These are phyloP conservation scores for Boloria euphrosyne DNA, from an alignment of 2,888 invertebrate genomes.

Conservation along the genomic window DNA sequence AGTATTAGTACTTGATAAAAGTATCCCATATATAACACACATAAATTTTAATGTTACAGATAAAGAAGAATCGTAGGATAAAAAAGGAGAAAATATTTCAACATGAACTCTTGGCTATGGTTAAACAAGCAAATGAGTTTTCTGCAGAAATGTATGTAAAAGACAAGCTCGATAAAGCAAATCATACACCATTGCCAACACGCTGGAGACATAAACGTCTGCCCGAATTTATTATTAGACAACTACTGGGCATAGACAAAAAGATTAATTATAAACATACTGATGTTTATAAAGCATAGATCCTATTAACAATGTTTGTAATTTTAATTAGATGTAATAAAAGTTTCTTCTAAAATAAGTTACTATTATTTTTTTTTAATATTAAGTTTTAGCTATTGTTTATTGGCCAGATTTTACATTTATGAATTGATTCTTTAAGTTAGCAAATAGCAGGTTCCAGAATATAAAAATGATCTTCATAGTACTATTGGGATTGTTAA, in stretches of 20 bases:
- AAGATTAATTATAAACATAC: constrained; percentile 76
- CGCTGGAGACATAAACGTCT: constrained; percentile 83
- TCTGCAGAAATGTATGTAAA: constrained; percentile 88
- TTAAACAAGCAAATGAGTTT: constrained; percentile 88
- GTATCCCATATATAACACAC: not conserved
- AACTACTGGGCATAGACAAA: constrained; percentile 84
- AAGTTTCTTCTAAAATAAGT: not conserved
- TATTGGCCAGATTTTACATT: too few species aligned
- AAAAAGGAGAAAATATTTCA: constrained; percentile 91
- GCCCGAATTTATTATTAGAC: constrained; percentile 85
- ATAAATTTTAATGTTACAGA: constrained; percentile 61
- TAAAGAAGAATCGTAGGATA: constrained; percentile 86
- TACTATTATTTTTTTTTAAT: not conserved
- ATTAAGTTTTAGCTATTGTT: too few species aligned
- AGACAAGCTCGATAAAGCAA: constrained; percentile 83
- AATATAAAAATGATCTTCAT: too few species aligned
- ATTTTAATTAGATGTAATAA: constrained; percentile 13
- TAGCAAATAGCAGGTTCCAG: too few species aligned
- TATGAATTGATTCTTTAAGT: too few species aligned
- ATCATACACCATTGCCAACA: constrained; percentile 82
- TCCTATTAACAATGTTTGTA: constrained; percentile 1
- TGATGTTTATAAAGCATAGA: constrained; percentile 71
- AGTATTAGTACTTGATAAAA: too few species aligned
- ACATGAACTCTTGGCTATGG: constrained; percentile 84
- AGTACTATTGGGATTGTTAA: too few species aligned